Base-by-base conservation (phyloP, 2,888 invertebrate species). In the Rhodophaea formosa region DNA sequence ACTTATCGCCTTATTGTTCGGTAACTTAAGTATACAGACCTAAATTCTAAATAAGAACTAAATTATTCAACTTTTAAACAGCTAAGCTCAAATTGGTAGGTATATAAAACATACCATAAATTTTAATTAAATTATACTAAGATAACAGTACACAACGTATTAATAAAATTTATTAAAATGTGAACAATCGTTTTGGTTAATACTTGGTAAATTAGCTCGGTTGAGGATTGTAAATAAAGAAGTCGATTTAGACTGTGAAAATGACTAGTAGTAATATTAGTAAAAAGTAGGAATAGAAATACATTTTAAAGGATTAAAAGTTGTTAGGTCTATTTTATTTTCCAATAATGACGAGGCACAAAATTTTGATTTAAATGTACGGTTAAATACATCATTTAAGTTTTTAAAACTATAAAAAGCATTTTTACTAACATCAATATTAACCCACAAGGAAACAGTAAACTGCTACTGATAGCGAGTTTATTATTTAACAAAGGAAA, bases 181-280 rank as follows among this genome's bases (percentile, higher is more conserved):
- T 83, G 83, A 89, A 89, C 88, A 89, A 88, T 87, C 64, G 72
- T 80, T 89, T 90, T 90, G 89, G 90, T 88, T 87, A 88, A 81
- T 85, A 81, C 71, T 81, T 81, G 79, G 79, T 80, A 80, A 74
- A 70, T 75, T 74, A 77, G 70, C 63, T 66, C 64, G 67, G 65
- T 74, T 72, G 70, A 72, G 71, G 68, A 67, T 68, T 65, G 71
- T 70, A 71, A 76, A 69, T 70, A 71, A 70, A 64, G 62, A 67
- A 68, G 65, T 70, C 64, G 47, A 61, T 12, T 39, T n/a, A 39
- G 45, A 60, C 63, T 65, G 12, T 63, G 65, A 69, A 79, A 72
- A 79, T 80, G 78, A 79, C 80, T 79, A 78, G 80, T 66, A 35
- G 49, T 66, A 62, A 65, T 53, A 60, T 65, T 63, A 64, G 62